Conservation (phyloP, 2,113 vertebrate genomes). For the Quiscalus mexicanus region DNA sequence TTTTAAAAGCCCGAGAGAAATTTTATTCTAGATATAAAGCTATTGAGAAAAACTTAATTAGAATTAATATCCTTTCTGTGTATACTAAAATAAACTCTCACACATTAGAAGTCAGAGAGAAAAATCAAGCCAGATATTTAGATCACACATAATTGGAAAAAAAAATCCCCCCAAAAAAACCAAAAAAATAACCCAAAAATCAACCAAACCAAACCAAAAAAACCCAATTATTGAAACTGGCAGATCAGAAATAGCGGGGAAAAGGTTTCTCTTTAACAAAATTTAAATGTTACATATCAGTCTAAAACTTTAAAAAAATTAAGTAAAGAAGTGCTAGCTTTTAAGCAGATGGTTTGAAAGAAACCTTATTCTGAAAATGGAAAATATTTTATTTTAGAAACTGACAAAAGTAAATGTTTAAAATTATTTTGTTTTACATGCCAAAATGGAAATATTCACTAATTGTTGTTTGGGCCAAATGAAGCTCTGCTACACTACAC, state of each 20-base stretch:
- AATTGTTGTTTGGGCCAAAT: background rate
- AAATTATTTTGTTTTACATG: background rate
- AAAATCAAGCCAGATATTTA: background rate
- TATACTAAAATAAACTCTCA: background rate
- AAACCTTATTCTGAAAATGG: background rate
- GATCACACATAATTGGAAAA: accelerated
- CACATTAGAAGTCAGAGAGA: background rate
- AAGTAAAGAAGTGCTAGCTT: background rate
- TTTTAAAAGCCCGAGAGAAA: background rate
- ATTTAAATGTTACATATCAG: background rate
- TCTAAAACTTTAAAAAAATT: background rate
- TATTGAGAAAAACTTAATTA: background rate
- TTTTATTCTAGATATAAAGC: background rate
- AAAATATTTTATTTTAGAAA: background rate
- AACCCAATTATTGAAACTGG: background rate
- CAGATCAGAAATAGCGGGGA: background rate
- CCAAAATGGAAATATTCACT: background rate
- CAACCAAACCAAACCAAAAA: background rate
- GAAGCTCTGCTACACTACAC: background rate
- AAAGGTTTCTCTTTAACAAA: background rate
- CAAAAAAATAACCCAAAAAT: background rate
- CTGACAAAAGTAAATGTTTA: background rate
- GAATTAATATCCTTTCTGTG: background rate
- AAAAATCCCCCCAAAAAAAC: background rate
- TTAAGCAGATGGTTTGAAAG: background rate